These are phyloP conservation scores for Chlorospingus flavigularis DNA, from an alignment of 2,797 vertebrate species.

Conservation along the genomic window DNA sequence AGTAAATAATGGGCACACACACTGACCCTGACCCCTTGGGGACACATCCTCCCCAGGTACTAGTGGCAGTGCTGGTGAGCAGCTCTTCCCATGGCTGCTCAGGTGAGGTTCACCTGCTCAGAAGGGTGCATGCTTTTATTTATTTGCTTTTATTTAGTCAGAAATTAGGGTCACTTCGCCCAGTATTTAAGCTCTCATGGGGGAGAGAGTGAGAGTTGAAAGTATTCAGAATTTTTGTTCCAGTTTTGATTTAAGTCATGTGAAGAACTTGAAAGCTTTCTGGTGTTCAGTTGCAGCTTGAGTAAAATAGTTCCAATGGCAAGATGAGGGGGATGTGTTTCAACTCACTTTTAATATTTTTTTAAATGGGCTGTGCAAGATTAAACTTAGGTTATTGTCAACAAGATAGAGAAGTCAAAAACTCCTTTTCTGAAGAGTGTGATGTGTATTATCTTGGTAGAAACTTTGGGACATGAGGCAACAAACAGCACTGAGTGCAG, in stretches of 20 bases:
- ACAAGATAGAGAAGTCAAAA: background rate
- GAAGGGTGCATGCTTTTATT: background rate
- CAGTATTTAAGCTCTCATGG: accelerated
- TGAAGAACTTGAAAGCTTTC: background rate
- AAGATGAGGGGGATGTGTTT: conserved; percentile 6
- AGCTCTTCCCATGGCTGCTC: accelerated
- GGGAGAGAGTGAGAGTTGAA: background rate
- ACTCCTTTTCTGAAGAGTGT: background rate
- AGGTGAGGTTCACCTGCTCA: background rate
- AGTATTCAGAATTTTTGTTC: background rate
- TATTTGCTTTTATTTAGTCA: background rate
- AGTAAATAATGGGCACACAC: background rate
- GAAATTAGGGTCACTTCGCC: background rate
- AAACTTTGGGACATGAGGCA: background rate
- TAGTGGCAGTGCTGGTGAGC: background rate
- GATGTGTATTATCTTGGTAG: background rate
- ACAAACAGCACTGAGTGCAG: background rate
- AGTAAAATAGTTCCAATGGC: conserved; percentile 13
- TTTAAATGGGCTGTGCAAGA: background rate
- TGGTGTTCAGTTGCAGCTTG: background rate
- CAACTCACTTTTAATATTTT: background rate
- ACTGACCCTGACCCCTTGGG: accelerated
- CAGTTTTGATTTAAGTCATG: background rate
- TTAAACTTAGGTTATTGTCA: background rate
- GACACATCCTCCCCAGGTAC: background rate